Percentiles rank a stretch among this genome's conserved stretches.
Evolutionary conservation across 2,797 vertebrate species (phyloP).

Genomic region (Pteropus rufus): DNA sequence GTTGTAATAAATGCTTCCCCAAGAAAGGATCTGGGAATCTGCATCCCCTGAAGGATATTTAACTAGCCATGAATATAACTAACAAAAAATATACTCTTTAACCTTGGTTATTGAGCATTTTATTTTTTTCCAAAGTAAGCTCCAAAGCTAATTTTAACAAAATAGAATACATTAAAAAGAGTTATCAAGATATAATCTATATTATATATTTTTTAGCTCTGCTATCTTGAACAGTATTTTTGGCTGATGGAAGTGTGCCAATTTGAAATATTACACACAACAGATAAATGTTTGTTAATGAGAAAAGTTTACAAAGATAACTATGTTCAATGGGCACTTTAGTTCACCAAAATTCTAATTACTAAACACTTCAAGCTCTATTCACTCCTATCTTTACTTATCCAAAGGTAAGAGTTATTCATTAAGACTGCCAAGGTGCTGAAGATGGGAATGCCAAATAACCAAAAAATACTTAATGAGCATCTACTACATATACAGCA

Average conservation of each 20-base stretch:
- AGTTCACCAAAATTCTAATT: not conserved
- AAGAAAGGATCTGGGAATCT: not conserved
- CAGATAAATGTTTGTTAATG: not conserved
- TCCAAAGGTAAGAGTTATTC: not conserved
- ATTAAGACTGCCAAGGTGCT: not conserved
- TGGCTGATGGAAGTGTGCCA: not conserved
- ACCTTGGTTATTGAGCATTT: not conserved
- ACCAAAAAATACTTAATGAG: not conserved
- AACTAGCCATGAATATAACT: not conserved
- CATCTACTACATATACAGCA: not conserved
- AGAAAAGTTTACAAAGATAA: not conserved
- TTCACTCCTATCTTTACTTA: not conserved
- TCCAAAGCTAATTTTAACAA: not conserved
- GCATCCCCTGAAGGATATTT: not conserved
- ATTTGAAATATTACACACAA: not conserved
- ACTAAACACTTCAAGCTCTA: not conserved
- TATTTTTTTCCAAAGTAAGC: not conserved
- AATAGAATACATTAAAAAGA: not conserved
- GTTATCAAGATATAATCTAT: not conserved
- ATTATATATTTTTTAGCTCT: not conserved
- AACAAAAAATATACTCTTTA: conserved; percentile 9
- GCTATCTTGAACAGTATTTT: not conserved
- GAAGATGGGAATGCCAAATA: not conserved
- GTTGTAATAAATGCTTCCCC: not conserved
- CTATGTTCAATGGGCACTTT: not conserved